Evolutionary conservation across 2,113 vertebrate species (phyloP).

Genomic region (Hirundichthys speculiger): DNA sequence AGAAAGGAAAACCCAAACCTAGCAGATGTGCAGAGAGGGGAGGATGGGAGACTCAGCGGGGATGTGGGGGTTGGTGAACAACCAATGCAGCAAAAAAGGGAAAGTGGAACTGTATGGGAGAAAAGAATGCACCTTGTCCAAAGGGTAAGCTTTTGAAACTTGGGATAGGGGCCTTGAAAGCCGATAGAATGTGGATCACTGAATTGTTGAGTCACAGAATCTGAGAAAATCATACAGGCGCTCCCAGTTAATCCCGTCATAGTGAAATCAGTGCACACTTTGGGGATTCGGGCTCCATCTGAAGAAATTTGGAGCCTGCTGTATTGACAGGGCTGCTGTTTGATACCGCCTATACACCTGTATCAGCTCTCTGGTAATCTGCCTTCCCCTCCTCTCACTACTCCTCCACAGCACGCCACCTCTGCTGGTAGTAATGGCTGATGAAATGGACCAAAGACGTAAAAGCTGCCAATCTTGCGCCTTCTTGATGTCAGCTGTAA

Average conservation of each 20-base stretch:
- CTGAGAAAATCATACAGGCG: constrained; percentile 74
- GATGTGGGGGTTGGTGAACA: constrained; percentile 61
- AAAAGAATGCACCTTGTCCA: constrained; percentile 74
- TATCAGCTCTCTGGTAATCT: constrained; percentile 81
- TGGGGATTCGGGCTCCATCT: constrained; percentile 58
- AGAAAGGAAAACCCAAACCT: constrained; percentile 79
- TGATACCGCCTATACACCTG: constrained; percentile 77
- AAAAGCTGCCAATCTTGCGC: constrained; percentile 76
- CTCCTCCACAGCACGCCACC: constrained; percentile 61
- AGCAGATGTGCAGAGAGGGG: constrained; percentile 76
- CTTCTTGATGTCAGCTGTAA: constrained; percentile 67
- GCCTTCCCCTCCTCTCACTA: constrained; percentile 67
- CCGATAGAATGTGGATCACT: constrained; percentile 77
- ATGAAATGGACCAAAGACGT: constrained; percentile 76
- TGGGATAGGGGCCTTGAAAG: constrained; percentile 77
- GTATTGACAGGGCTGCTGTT: constrained; percentile 75
- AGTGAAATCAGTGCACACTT: constrained; percentile 63
- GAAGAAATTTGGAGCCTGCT: constrained; percentile 65
- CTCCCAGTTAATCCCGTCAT: constrained; percentile 76
- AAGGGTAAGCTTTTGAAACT: constrained; percentile 79
- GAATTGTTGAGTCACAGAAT: constrained; percentile 84
- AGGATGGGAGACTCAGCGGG: constrained; percentile 64
- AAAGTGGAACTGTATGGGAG: constrained; percentile 60
- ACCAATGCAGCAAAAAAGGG: constrained; percentile 66
- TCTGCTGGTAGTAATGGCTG: constrained; percentile 67